A percentile compares a stretch with the other conserved stretches of the same genome.
These are phyloP conservation scores for Drosophila kanapiae DNA, from an alignment of 1,140 invertebrate species.

Conservation along the genomic window DNA sequence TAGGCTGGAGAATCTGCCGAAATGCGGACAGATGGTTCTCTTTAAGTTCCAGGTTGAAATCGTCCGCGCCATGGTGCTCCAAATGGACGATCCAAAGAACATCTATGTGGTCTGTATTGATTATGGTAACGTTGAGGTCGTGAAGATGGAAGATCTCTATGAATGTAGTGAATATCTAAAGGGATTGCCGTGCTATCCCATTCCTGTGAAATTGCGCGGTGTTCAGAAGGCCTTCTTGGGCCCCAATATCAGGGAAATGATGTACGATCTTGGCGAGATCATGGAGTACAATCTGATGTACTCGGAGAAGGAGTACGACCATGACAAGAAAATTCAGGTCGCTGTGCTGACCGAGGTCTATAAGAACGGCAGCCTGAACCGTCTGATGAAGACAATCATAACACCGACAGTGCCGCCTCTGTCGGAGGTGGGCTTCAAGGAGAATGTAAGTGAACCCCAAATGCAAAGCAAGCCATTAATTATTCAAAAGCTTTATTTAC, in stretches of 20 bases:
- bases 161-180: constrained; percentile 47
- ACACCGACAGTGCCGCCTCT: constrained; percentile 52
- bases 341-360: constrained; percentile 53
- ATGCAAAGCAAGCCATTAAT: background rate
- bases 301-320: constrained; percentile 33
- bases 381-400: constrained; percentile 49
- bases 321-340: constrained; percentile 42
- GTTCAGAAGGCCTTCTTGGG: constrained; percentile 53
- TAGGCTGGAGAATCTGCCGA: constrained; percentile 40
- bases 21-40: constrained; percentile 65
- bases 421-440: constrained; percentile 21
- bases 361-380: constrained; percentile 65
- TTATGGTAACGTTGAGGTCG: constrained; percentile 70
- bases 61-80: constrained; percentile 67
- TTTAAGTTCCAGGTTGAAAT: constrained; percentile 45
- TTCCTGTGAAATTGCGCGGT: constrained; percentile 66
- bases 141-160: constrained; percentile 47
- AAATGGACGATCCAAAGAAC: constrained; percentile 39
- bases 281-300: constrained; percentile 62
- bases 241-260: constrained; percentile 51
- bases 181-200: constrained; percentile 49
- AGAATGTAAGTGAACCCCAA: constrained; percentile 42
- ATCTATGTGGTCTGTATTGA: constrained; percentile 73
- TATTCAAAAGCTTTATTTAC: background rate
- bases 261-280: constrained; percentile 49